A percentile compares a stretch with the other conserved stretches of the same genome.
phyloP scores from a whole-genome alignment of 2,888 invertebrate genomes.

The Shargacucullia verbasci region DNA sequence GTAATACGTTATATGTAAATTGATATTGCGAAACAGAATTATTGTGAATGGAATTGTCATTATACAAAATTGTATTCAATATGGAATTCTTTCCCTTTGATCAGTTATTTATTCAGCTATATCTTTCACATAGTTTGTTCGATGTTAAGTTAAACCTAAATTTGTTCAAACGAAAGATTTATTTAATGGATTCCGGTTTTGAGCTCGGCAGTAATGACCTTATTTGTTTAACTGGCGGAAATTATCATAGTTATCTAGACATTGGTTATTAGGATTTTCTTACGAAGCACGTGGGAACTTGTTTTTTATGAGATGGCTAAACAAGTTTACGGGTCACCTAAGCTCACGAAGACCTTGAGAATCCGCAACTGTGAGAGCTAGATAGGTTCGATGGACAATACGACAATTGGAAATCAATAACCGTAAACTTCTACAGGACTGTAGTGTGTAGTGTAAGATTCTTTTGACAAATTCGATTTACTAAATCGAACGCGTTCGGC shows the following conservation, averaged over 20 bases:
- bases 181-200: slow-evolving; percentile 17
- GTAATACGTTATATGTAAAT: slow-evolving; percentile 62
- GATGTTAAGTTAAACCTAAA: slow-evolving; percentile 2
- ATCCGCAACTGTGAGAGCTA: too few relatives aligned
- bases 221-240: slow-evolving; percentile 31
- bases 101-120: slow-evolving; percentile 34
- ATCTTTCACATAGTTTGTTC: slow-evolving; percentile 8
- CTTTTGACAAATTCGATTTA: too few relatives aligned
- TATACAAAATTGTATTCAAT: slow-evolving; percentile 31
- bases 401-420: too few relatives aligned
- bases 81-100: slow-evolving; percentile 35
- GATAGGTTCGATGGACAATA: too few relatives aligned
- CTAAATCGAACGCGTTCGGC: too few relatives aligned
- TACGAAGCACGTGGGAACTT: not conserved
- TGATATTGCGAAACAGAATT: slow-evolving; percentile 62
- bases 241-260: slow-evolving; percentile 21
- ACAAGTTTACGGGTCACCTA: too few relatives aligned
- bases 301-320: too few relatives aligned
- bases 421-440: too few relatives aligned
- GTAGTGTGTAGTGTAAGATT: too few relatives aligned
- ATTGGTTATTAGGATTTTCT: slow-evolving; percentile 14
- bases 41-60: slow-evolving; percentile 55
- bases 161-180: slow-evolving; percentile 25
- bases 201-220: slow-evolving; percentile 20
- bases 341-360: too few relatives aligned